Conservation (phyloP, 2,797 vertebrate genomes). For the Mus minutoides region DNA sequence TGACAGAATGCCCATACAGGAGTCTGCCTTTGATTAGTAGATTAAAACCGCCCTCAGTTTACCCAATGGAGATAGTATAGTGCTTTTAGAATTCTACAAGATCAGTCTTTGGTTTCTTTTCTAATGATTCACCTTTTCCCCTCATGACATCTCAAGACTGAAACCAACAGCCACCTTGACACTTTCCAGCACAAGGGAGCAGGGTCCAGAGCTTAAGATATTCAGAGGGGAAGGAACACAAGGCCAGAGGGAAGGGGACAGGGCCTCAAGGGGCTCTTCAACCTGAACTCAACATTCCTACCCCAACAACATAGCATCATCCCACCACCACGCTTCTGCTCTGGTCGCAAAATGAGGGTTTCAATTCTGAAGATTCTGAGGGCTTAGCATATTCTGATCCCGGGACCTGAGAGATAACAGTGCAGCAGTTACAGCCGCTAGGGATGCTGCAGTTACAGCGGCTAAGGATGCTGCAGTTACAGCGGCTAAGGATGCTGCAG, state of each 20-base stretch:
- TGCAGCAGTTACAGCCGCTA: no score
- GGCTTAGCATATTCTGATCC: not conserved
- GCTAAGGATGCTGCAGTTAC: fast-evolving
- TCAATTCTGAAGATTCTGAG: not conserved
- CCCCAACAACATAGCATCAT: not conserved
- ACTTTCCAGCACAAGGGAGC: slow-evolving; percentile 28
- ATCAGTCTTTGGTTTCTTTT: not conserved
- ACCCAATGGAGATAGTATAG: not conserved
- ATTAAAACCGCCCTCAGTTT: not conserved
- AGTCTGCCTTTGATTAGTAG: not conserved
- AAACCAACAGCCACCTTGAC: slow-evolving; percentile 69
- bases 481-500: not conserved
- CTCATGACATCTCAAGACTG: slow-evolving; percentile 55
- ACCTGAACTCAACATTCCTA: not conserved
- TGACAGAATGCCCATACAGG: not conserved
- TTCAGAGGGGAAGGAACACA: slow-evolving; percentile 54
- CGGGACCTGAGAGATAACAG: not conserved
- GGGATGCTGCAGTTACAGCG: no score
- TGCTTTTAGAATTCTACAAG: not conserved
- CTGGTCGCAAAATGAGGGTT: not conserved
- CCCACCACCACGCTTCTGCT: not conserved
- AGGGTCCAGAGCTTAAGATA: not conserved
- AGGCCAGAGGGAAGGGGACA: not conserved
- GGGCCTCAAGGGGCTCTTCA: not conserved
- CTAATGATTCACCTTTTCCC: not conserved